Base-by-base conservation (phyloP, 2,797 vertebrate genomes). In the Pteropus rufus region DNA sequence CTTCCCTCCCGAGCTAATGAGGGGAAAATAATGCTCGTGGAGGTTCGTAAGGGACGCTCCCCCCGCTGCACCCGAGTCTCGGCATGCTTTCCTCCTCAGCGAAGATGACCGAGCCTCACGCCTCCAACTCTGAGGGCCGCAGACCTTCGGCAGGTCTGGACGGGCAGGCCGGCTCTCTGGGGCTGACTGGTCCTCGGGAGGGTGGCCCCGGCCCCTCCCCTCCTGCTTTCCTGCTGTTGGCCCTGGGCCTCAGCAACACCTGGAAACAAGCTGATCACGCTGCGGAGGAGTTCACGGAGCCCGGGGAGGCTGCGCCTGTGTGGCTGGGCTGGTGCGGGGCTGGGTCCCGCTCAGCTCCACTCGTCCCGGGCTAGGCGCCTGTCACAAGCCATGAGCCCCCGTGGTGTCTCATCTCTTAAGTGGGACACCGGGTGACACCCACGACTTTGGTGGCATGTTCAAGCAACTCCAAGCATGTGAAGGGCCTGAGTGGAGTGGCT, bases 351-450 rank as follows among this genome's bases (percentile, higher is more conserved):
- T 31, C 1, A 2, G 11, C 16, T 1, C 11, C 44, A 2, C 29
- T 16, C 5, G 12, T 36, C 21, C 2, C 11, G 1, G n/a, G 15
- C 23, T 14, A n/a, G 24, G 12, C 34, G 15, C 1, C 1, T 41
- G 64, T 75, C 7, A 39, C 11, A 56, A 52, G 24, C 24, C 6
- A 2, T 7, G 39, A 18, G 2, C 14, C 7, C 79, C 26, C n/a
- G 0, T 44, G 9, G 15, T 10, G 60, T 54, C 9, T 36, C 23
- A 4, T 26, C 12, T 21, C 19, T 36, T 31, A 79, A 52, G 26
- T 5, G 46, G 34, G 26, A 29, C 3, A 3, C 16, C 0, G 11
- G 10, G 18, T 44, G 11, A 44, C 21, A 1, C 0, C 0, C 18
- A 7, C 39, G 81, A 10, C 56, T n/a, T n/a, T 15, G 39, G 34